Percentiles rank a stretch among this genome's conserved stretches.
Evolutionary conservation across 2,113 vertebrate genomes (phyloP).

Genomic region (Chauna torquata): DNA sequence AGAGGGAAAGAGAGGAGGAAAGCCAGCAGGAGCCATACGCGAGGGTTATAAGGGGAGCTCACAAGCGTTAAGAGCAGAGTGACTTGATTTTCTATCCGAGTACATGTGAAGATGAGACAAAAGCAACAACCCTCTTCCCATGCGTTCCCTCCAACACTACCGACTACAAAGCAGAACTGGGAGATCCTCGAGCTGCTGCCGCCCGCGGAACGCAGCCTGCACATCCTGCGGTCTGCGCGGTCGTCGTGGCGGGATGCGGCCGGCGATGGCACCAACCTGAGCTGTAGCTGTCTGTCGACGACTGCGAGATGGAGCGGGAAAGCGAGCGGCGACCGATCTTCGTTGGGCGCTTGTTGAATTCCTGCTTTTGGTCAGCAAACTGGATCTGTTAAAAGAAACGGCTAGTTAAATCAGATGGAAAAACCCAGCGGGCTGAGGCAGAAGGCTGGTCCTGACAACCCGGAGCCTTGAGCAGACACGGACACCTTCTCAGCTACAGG

Average conservation of each 20-base stretch:
- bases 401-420: not conserved
- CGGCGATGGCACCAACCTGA: slow-evolving; percentile 82
- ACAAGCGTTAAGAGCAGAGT: not conserved
- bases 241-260: too few relatives aligned
- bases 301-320: slow-evolving; percentile 98
- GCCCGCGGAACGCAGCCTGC: too few relatives aligned
- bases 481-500: rapidly evolving
- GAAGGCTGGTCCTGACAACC: rapidly evolving
- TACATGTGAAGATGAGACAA: rapidly evolving
- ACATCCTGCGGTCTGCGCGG: too few relatives aligned
- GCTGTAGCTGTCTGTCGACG: slow-evolving; percentile 98
- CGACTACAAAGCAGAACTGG: rapidly evolving
- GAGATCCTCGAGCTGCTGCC: not conserved
- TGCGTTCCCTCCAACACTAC: rapidly evolving
- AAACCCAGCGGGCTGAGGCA: not conserved
- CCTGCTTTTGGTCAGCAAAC: slow-evolving; percentile 98
- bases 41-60: rapidly evolving
- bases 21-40: not conserved
- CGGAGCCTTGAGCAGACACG: not conserved
- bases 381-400: slow-evolving; percentile 86
- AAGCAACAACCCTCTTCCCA: rapidly evolving
- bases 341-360: slow-evolving; percentile 96
- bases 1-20: not conserved
- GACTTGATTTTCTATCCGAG: not conserved
- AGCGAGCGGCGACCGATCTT: slow-evolving; percentile 97